phyloP scores from a whole-genome alignment of 2,113 vertebrate genomes.

The Natator depressus region DNA sequence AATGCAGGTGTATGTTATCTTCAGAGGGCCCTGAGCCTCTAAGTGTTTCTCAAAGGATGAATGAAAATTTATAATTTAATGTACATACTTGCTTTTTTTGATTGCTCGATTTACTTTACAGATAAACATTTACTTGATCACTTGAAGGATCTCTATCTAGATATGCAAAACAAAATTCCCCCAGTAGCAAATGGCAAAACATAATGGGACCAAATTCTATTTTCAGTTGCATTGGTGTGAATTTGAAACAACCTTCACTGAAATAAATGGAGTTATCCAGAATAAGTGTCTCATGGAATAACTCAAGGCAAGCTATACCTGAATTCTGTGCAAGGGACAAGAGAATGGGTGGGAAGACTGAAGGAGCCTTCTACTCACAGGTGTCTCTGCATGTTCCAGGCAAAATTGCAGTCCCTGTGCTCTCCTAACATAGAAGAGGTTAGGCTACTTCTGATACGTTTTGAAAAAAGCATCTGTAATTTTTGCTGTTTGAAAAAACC shows the following conservation, averaged over 20 bases:
- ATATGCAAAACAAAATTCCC: too few species aligned
- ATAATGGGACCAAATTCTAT: background rate
- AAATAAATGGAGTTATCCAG: background rate
- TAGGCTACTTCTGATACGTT: background rate
- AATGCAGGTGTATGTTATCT: background rate
- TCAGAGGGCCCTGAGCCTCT: too few species aligned
- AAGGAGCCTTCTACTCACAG: background rate
- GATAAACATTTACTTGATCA: background rate
- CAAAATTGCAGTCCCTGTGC: background rate
- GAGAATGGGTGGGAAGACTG: background rate
- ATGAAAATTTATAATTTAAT: background rate
- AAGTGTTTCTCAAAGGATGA: background rate
- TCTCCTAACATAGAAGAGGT: background rate
- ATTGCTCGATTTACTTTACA: background rate
- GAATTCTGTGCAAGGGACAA: background rate
- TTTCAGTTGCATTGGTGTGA: background rate
- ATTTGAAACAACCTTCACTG: background rate
- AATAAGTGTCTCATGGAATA: background rate
- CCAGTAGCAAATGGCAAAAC: background rate
- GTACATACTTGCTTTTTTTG: background rate
- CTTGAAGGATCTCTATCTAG: background rate
- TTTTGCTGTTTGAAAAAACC: background rate
- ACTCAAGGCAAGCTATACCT: background rate
- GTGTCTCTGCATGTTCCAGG: too few species aligned
- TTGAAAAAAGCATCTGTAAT: background rate